Evolutionary conservation across 2,797 vertebrate species (phyloP).

Genomic region (Darevskia nairensis): DNA sequence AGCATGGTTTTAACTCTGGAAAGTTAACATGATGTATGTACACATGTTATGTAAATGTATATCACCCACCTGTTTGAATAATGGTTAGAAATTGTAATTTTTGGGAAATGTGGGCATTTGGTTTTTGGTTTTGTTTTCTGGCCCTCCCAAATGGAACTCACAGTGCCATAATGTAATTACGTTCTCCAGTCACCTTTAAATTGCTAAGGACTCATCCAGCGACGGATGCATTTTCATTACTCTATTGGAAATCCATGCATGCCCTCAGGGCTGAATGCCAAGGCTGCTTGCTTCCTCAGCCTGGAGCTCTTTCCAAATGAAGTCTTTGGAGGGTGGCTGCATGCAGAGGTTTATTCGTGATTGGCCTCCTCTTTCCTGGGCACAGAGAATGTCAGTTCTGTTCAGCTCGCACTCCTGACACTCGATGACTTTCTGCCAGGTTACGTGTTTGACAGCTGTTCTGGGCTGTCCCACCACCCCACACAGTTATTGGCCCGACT

Average conservation of each 20-base stretch:
- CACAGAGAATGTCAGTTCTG: slow-evolving; percentile 64
- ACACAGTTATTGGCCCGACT: slow-evolving; percentile 62
- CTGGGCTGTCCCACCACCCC: slow-evolving; percentile 72
- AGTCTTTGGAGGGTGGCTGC: slow-evolving; percentile 61
- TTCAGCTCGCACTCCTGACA: slow-evolving; percentile 51
- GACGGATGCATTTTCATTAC: slow-evolving; percentile 34
- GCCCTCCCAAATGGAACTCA: slow-evolving; percentile 10
- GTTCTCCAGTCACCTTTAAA: not conserved
- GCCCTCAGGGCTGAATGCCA: slow-evolving; percentile 7
- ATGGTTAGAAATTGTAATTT: slow-evolving; percentile 9
- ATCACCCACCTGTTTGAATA: not conserved
- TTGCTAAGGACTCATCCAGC: slow-evolving; percentile 34
- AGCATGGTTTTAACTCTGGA: no score
- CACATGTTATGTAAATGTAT: not conserved
- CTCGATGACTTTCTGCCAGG: slow-evolving; percentile 71
- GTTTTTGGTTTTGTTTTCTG: not conserved
- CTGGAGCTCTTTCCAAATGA: slow-evolving; percentile 64
- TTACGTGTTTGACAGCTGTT: slow-evolving; percentile 79
- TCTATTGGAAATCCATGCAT: not conserved
- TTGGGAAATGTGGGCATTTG: slow-evolving; percentile 36
- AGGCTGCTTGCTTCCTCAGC: slow-evolving; percentile 47
- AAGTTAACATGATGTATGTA: no score
- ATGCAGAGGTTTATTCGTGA: slow-evolving; percentile 58
- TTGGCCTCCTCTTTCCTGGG: slow-evolving; percentile 36
- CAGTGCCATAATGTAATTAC: slow-evolving; percentile 30